These are phyloP conservation scores for Colinus virginianus DNA, from an alignment of 2,113 vertebrate species.

Conservation along the genomic window DNA sequence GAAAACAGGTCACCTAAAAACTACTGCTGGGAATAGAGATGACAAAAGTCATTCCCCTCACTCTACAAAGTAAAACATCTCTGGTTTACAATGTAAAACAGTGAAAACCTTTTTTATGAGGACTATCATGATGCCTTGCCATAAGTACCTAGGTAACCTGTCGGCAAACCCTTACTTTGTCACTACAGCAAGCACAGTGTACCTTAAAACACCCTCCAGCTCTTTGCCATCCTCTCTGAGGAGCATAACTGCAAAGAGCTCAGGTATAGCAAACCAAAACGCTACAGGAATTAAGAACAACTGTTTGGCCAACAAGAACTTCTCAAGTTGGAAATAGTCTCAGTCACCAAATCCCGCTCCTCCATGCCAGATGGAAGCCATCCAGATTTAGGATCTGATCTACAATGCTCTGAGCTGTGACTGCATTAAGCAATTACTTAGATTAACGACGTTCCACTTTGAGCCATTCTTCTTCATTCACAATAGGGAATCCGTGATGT, in stretches of 20 bases:
- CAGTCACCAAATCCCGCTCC: neutral
- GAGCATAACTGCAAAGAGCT: neutral
- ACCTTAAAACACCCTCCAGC: neutral
- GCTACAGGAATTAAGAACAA: neutral
- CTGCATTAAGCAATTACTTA: neutral
- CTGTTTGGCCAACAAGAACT: neutral
- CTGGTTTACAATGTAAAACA: neutral
- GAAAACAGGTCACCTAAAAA: neutral
- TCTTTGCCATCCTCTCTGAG: neutral
- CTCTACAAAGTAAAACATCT: neutral
- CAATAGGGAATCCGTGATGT: neutral
- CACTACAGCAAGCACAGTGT: neutral
- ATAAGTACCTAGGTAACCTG: neutral
- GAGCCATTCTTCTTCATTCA: neutral
- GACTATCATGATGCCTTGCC: neutral
- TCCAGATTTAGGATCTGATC: neutral
- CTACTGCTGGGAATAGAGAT: neutral
- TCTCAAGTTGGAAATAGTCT: neutral
- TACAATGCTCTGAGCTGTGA: neutral
- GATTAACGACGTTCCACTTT: neutral
- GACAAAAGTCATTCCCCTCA: neutral
- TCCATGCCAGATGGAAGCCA: neutral
- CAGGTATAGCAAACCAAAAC: neutral
- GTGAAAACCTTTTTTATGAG: neutral
- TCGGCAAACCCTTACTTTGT: neutral